A percentile compares a stretch with the other conserved stretches of the same genome.
phyloP scores from a whole-genome alignment of 2,888 invertebrate species.

The Acronicta alni region DNA sequence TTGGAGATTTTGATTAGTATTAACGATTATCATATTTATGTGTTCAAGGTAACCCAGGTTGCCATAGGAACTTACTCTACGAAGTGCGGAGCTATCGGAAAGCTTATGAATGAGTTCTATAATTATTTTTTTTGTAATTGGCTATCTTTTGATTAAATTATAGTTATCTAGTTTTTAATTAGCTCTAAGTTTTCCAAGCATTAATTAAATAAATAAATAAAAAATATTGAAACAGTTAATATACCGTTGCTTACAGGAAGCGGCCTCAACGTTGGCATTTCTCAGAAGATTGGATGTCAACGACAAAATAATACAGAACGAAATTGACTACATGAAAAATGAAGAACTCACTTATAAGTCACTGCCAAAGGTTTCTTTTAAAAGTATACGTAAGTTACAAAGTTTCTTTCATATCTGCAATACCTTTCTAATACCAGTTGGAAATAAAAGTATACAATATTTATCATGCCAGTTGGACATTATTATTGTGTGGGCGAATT shows the following conservation, averaged over 20 bases:
- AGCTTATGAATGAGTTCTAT: too few relatives aligned
- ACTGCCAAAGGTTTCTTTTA: slow-evolving; percentile 66
- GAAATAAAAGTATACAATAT: not conserved
- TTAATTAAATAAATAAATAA: too few relatives aligned
- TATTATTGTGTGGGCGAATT: not conserved
- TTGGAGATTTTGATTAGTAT: too few relatives aligned
- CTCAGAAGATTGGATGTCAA: slow-evolving; percentile 70
- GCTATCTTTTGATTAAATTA: too few relatives aligned
- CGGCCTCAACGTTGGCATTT: slow-evolving; percentile 67
- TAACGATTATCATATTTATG: too few relatives aligned
- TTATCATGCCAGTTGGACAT: not conserved
- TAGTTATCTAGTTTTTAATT: too few relatives aligned
- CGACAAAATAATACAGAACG: slow-evolving; percentile 68
- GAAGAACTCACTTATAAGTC: slow-evolving; percentile 69
- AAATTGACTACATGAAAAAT: slow-evolving; percentile 69
- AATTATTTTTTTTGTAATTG: too few relatives aligned
- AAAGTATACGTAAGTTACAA: slow-evolving; percentile 70
- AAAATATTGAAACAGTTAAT: not conserved
- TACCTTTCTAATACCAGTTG: not conserved
- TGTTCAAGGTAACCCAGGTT: too few relatives aligned
- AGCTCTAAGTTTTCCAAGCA: too few relatives aligned
- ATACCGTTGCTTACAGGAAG: slow-evolving; percentile 66
- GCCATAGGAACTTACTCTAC: too few relatives aligned
- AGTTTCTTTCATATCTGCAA: not conserved
- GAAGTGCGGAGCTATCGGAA: too few relatives aligned